Evolutionary conservation across 2,888 invertebrate genomes (phyloP), one percentile per base, ranked within the genome.

Genomic region (Phlogophora meticulosa): DNA sequence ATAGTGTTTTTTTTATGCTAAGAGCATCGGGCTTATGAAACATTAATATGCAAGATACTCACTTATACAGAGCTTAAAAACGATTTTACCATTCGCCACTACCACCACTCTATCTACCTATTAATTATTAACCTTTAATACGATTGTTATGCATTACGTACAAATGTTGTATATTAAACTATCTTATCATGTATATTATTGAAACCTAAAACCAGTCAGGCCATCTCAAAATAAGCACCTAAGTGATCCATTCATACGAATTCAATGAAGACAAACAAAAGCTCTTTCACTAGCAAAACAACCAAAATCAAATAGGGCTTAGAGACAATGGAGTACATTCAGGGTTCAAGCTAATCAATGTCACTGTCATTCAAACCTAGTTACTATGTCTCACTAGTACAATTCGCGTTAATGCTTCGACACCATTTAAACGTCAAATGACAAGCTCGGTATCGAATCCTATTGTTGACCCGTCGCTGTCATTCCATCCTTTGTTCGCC

Each of bases 401-500:
- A 1, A 9, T 9, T 24, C 13, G 20, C 20, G 42, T 32, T 38
- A 7, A 10, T 32, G 43, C 13, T 17, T 52, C n/a, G 28, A 17
- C 36, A 7, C 40, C 51, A 66, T 9, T 13, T 40, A 42, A 24
- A 34, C 55, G 11, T 38, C 4, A 53, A 52, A 45, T 57, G 45
- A 46, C 66, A 66, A 74, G 36, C 51, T 13, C 22, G 28, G n/a
- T 22, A 46, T 46, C 28, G 70, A 38, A 46, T 74, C 24, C 38
- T n/a, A 68, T 59, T 72, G 72, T 68, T 57, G 43, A 34, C 20
- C 58, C 34, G 15, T 38, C 70, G 7, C 59, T 52, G 24, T 68
- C 53, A 55, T 58, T 58, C 48, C 20, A 11, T 42, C 17, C 67
- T 72, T 72, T 72, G 75, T 72, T 49, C 20, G 22, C 22, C n/a